Conservation (phyloP, 2,797 vertebrate genomes). For the Pteropus rufus region DNA sequence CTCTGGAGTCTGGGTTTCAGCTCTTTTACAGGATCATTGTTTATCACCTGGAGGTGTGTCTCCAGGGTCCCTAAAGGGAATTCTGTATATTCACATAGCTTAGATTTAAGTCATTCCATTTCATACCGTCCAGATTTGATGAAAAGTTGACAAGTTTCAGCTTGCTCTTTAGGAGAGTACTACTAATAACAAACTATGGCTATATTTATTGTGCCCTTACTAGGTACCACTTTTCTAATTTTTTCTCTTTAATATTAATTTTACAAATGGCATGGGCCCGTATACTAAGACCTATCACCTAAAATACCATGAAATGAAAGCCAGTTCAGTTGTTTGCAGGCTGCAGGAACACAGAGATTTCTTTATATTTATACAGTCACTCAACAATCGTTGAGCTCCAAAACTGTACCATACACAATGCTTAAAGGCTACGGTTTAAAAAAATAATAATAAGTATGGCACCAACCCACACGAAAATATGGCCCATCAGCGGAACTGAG, state of each 20-base stretch:
- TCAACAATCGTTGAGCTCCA: not conserved
- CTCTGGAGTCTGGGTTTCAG: not conserved
- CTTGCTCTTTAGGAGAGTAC: not conserved
- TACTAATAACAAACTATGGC: not conserved
- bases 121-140: not conserved
- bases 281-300: not conserved
- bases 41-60: not conserved
- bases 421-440: not conserved
- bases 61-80: not conserved
- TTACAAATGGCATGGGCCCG: not conserved
- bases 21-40: not conserved
- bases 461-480: not conserved
- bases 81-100: not conserved
- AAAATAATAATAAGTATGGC: not conserved
- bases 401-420: not conserved
- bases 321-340: not conserved
- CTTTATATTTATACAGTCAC: not conserved
- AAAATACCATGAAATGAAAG: not conserved
- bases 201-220: not conserved
- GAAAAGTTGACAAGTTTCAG: not conserved
- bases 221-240: not conserved
- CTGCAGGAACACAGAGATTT: not conserved
- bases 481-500: not conserved
- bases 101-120: not conserved
- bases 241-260: not conserved